A percentile compares a stretch with the other conserved stretches of the same genome.
Evolutionary conservation across 1,140 invertebrate genomes (phyloP).

Genomic region (Brachionus sp.): DNA sequence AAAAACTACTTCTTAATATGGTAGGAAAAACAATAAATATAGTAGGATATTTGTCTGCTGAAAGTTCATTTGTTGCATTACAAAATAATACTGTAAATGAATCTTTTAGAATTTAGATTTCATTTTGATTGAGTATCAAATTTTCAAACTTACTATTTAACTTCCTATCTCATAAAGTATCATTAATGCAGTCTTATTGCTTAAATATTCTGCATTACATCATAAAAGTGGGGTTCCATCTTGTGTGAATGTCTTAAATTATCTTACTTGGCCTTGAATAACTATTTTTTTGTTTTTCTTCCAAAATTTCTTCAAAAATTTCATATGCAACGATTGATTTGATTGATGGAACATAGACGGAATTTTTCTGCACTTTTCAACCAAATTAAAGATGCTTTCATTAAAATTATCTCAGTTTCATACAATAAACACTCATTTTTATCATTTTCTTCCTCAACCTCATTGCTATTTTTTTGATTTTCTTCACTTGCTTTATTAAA

Average conservation of each 20-base stretch:
- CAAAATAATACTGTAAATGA: neutral
- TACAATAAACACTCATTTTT: neutral
- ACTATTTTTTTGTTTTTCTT: too few relatives aligned
- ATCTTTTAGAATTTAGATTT: neutral
- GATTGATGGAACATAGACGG: too few relatives aligned
- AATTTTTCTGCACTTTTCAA: too few relatives aligned
- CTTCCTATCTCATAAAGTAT: neutral
- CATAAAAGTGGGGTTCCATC: neutral
- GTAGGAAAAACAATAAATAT: neutral
- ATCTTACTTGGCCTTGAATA: neutral
- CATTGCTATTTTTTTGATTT: neutral
- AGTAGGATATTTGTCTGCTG: neutral
- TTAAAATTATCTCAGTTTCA: too few relatives aligned
- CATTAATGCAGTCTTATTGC: neutral
- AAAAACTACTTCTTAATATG: neutral
- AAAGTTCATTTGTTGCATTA: neutral
- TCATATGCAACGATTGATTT: too few relatives aligned
- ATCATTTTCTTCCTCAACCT: neutral
- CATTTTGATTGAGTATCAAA: neutral
- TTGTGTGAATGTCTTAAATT: neutral
- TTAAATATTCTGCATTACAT: neutral
- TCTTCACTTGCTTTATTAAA: neutral
- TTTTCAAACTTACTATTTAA: neutral
- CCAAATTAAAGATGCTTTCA: too few relatives aligned
- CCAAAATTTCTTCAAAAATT: too few relatives aligned